Base-by-base conservation (phyloP, 2,113 vertebrate species). In the Lipophrys pholis region DNA sequence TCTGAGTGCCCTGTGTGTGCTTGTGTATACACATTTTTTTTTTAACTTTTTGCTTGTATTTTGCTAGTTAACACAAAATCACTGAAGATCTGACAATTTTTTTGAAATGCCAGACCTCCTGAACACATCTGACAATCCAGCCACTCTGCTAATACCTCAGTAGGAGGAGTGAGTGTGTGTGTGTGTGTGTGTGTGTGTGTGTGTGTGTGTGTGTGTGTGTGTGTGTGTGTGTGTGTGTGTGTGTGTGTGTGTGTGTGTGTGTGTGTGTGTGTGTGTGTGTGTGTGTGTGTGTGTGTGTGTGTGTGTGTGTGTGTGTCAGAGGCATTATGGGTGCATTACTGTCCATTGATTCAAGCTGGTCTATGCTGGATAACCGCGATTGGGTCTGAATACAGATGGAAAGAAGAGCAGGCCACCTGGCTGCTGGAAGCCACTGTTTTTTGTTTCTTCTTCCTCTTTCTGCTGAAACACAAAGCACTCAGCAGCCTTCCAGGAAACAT, bases 281-380 rank as follows among this genome's bases (percentile, higher is more conserved):
- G 21, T 30, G 21, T 30, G 21, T 30, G 21, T 30, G 21, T 30
- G 21, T 30, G 21, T 30, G 21, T 30, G 21, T 30, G 21, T 30
- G 21, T 30, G 21, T 30, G 21, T 30, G 64, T 50, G 59, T 8
- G 7, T 64, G 43, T 60, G 53, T 72, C 56, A 40, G 63, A 36
- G 63, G 46, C 15, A 66, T 66, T 76, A 21, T 60, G 36, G 61
- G 11, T 63, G 61, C 72, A 79, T 84, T 80, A 81, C 77, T 76
- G 60, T 55, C 69, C 74, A 80, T 73, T 80, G 83, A 81, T 76
- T 88, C 48, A 62, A 76, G 67, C 72, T 76, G 63, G 69, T 73
- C 53, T 56, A 57, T 69, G 46, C 63, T 43, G 60, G 39, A 39
- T 59, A 38, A 59, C 51, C 8, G 16, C 2, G 16, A 52, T n/a